Conservation (phyloP, 1,140 invertebrate species). For the Drosophila ohnishii region DNA sequence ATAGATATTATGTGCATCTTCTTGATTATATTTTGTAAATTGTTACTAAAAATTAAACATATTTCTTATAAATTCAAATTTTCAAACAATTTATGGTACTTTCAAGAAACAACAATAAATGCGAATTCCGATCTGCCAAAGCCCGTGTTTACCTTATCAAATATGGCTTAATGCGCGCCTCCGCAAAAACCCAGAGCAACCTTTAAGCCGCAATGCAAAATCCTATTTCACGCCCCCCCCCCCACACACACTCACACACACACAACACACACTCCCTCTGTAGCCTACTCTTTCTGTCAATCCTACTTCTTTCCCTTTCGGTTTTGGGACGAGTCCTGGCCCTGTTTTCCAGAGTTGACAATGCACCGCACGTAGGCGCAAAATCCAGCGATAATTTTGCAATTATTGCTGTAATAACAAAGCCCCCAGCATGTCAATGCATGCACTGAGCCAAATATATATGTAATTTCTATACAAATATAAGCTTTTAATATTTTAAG, state of each 20-base stretch:
- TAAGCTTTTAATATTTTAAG: not conserved
- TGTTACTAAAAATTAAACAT: not conserved
- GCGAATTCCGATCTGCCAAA: slow-evolving; percentile 8
- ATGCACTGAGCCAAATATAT: not conserved
- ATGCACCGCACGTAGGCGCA: slow-evolving; percentile 65
- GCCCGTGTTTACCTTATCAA: not conserved
- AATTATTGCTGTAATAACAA: slow-evolving; percentile 80
- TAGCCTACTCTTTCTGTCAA: not conserved
- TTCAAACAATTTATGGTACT: not conserved
- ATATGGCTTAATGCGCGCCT: slow-evolving; percentile 5
- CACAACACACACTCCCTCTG: not conserved
- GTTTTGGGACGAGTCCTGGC: not conserved
- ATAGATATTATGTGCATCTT: not conserved
- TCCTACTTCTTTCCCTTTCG: slow-evolving; percentile 7
- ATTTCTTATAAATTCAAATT: not conserved
- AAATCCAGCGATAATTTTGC: slow-evolving; percentile 80
- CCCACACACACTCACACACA: not conserved
- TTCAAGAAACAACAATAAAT: not conserved
- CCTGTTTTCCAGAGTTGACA: slow-evolving; percentile 32
- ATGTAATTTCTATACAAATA: not conserved
- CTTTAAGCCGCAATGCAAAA: slow-evolving; percentile 9
- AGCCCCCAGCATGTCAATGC: slow-evolving; percentile 34
- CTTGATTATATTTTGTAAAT: not conserved
- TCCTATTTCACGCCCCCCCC: not conserved
- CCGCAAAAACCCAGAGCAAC: slow-evolving; percentile 3